A percentile compares a stretch with the other conserved stretches of the same genome.
Evolutionary conservation across 2,888 invertebrate species (phyloP).

Genomic region (Cerastoderma edule): DNA sequence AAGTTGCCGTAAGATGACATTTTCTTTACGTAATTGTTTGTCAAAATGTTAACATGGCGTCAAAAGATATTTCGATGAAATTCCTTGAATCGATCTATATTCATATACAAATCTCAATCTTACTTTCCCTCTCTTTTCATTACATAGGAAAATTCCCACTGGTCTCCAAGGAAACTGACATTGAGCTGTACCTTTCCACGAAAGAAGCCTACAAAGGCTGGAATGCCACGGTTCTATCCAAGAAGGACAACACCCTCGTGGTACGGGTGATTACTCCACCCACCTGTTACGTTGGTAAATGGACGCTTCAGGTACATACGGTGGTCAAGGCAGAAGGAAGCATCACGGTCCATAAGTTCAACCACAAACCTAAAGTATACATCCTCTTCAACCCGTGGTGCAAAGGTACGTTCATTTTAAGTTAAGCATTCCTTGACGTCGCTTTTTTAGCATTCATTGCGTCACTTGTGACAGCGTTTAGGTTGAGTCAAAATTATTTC

Average conservation of each 20-base stretch:
- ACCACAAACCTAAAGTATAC: conserved; percentile 87
- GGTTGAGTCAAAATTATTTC: not conserved
- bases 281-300: conserved; percentile 71
- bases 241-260: conserved; percentile 46
- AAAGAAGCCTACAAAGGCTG: conserved; percentile 67
- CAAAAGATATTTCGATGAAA: no score
- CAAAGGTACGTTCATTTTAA: conserved; percentile 88
- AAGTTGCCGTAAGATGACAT: no score
- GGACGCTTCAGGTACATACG: conserved; percentile 74
- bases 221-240: conserved; percentile 66
- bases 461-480: not conserved
- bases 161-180: conserved; percentile 69
- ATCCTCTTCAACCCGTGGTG: conserved; percentile 95
- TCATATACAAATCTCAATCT: not conserved
- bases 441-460: not conserved
- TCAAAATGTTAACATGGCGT: no score
- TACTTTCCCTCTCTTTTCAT: not conserved
- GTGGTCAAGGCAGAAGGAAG: conserved; percentile 54
- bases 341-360: conserved; percentile 50
- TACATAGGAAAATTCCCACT: conserved; percentile 70
- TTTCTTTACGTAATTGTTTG: no score
- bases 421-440: not conserved
- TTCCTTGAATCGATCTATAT: not conserved
- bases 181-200: conserved; percentile 71
- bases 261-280: conserved; percentile 71